Conservation (phyloP, 2,797 vertebrate genomes). For the Yasuhikotakia modesta region DNA sequence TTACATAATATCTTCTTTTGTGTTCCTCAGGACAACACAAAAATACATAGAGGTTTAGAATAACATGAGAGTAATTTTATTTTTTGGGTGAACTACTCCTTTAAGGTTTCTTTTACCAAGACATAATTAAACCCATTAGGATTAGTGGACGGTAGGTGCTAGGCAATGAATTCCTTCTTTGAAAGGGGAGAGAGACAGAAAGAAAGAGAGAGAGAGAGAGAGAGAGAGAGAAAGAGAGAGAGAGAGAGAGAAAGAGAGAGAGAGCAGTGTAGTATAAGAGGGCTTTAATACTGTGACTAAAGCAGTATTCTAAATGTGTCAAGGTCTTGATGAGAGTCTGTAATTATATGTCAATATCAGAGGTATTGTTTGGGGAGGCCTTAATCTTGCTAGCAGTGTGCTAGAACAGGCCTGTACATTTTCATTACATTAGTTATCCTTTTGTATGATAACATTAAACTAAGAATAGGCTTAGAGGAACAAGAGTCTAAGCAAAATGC, state of each 20-base stretch:
- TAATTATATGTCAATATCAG: conserved; percentile 59
- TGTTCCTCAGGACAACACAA: too few relatives aligned
- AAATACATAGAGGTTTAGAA: too few relatives aligned
- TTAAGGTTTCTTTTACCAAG: not conserved
- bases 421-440: conserved; percentile 51
- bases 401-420: conserved; percentile 54
- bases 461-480: not conserved
- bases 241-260: conserved; percentile 27
- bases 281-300: conserved; percentile 50
- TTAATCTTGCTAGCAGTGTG: conserved; percentile 46
- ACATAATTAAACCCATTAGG: conserved; percentile 28
- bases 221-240: conserved; percentile 28
- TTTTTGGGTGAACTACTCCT: not conserved
- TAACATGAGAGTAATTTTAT: too few relatives aligned
- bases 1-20: too few relatives aligned
- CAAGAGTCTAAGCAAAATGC: conserved; percentile 11
- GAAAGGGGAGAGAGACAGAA: conserved; percentile 14
- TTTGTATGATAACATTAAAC: conserved; percentile 37
- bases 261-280: conserved; percentile 30
- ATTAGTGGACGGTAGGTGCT: conserved; percentile 7
- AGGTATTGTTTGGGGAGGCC: conserved; percentile 47
- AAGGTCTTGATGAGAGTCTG: conserved; percentile 51
- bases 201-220: conserved; percentile 6
- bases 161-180: conserved; percentile 6
- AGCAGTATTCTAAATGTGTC: conserved; percentile 57